phyloP scores from a whole-genome alignment of 1,140 invertebrate genomes.

The Platyscapa corneri region DNA sequence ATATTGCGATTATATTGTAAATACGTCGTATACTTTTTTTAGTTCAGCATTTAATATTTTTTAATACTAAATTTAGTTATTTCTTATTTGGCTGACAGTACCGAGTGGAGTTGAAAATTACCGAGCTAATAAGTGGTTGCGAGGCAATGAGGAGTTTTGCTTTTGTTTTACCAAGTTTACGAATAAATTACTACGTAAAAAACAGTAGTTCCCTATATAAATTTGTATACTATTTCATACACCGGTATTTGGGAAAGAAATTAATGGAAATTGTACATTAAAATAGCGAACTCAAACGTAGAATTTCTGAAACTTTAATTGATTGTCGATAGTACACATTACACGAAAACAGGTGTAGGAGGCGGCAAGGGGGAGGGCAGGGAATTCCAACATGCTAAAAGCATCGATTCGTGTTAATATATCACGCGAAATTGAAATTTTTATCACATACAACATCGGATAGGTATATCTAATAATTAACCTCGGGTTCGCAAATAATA shows the following conservation, averaged over 20 bases:
- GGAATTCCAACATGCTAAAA: not conserved
- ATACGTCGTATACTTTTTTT: not conserved
- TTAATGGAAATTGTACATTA: not conserved
- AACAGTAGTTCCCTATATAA: not conserved
- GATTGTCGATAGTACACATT: not conserved
- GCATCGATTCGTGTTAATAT: not conserved
- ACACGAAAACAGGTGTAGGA: not conserved
- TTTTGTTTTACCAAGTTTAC: not conserved
- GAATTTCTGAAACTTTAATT: not conserved
- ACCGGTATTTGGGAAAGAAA: not conserved
- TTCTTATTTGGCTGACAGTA: constrained; percentile 16
- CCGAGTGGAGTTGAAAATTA: constrained; percentile 15
- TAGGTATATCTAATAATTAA: not conserved
- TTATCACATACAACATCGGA: not conserved
- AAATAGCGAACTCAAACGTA: not conserved
- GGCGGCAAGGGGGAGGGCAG: too few relatives aligned
- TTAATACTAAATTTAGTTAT: constrained; percentile 16
- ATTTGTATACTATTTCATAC: not conserved
- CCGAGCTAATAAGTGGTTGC: constrained; percentile 24
- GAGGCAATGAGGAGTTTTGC: not conserved
- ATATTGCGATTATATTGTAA: constrained; percentile 3
- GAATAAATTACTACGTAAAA: not conserved
- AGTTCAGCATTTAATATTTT: not conserved
- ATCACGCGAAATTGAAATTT: not conserved
- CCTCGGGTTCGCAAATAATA: not conserved